phyloP scores from a whole-genome alignment of 64 coral and sea anemone species.

The Cladopsammia gracilis region DNA sequence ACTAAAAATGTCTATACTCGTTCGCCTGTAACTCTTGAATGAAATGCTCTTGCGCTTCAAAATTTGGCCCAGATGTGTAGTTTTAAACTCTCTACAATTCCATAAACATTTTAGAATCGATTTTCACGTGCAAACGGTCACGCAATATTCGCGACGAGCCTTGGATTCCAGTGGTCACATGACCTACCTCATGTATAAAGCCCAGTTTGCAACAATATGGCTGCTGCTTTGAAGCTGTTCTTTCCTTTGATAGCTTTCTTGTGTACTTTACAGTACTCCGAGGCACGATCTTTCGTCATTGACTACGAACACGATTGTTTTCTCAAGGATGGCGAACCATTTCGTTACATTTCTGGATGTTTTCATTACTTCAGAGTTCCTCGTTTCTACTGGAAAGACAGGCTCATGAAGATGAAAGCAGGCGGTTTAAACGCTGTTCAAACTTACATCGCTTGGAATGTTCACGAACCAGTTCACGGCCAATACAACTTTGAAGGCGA shows the following conservation, averaged over 20 bases:
- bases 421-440: slow-evolving; percentile 80
- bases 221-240: not conserved
- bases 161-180: too few species aligned
- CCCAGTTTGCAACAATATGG: not conserved
- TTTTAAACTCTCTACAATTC: too few species aligned
- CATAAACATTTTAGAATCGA: too few species aligned
- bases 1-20: too few species aligned
- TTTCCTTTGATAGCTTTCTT: not conserved
- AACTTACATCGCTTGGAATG: slow-evolving; percentile 83
- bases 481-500: slow-evolving; percentile 87
- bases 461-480: slow-evolving; percentile 67
- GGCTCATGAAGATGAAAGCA: slow-evolving; percentile 84
- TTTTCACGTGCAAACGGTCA: too few species aligned
- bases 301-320: slow-evolving; percentile 83
- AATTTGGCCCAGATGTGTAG: too few species aligned
- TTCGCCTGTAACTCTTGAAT: too few species aligned
- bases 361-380: slow-evolving; percentile 81
- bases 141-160: too few species aligned
- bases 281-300: slow-evolving; percentile 70
- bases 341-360: slow-evolving; percentile 87
- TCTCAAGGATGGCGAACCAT: slow-evolving; percentile 87
- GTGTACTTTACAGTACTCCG: not conserved
- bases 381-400: slow-evolving; percentile 83
- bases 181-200: too few species aligned
- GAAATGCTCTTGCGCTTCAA: too few species aligned